Base-by-base conservation (phyloP, 2,113 vertebrate genomes). In the Oncorhynchus keta region DNA sequence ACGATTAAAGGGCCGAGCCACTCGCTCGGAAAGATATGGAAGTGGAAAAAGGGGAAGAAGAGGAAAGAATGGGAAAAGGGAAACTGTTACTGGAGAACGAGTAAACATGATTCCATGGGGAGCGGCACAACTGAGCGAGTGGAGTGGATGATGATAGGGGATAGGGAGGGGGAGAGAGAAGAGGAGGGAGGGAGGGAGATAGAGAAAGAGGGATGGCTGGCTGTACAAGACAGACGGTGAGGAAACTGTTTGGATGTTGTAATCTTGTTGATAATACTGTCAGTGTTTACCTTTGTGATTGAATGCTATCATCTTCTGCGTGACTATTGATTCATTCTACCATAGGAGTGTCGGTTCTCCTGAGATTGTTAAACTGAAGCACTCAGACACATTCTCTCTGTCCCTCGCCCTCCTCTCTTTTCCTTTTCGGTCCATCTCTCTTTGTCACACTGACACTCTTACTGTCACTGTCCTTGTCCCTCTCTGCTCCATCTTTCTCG, bases 1-100 rank as follows among this genome's bases (percentile, higher is more conserved):
- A 91, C 87, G 91, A 92, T 92, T 92, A 93, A 92, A 93, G 89
- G 88, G 85, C 84, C 81, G 77, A 88, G 86, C 88, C 89, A 91
- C 81, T 89, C 90, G 85, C 82, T 90, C 59, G 87, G 91, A 93
- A 91, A 92, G 87, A 87, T 35, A 89, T 90, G 87, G 86, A 85
- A 89, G 83, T 85, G 84, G 84, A 86, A 80, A 79, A 76, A 78
- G 76, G 28, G 18, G 78, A 32, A 65, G 79, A 79, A 67, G 84
- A 77, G 82, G 83, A 86, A 84, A 4, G 83, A 79, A 81, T 85
- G 48, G 77, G 85, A 86, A 86, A 86, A 5, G 83, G 79, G 81
- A 89, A 89, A 91, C 85, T 89, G 90, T 89, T 89, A 83, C 87
- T 35, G 87, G 87, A 90, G 84, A 91, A 90, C 90, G 83, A 81